Conservation (phyloP, 1,140 invertebrate genomes). For the Maconellicoccus hirsutus region DNA sequence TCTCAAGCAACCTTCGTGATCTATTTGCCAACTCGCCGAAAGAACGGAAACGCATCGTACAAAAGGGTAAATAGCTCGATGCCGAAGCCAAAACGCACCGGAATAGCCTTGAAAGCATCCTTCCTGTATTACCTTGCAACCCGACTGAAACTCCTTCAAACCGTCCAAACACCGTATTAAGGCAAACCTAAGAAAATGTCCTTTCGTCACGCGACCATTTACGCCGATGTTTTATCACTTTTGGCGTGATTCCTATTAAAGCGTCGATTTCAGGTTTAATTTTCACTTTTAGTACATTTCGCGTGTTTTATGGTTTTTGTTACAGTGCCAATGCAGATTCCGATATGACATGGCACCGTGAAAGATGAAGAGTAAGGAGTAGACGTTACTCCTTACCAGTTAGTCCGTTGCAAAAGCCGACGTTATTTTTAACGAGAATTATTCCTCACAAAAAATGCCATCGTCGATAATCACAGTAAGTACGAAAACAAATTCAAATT, state of each 20-base stretch:
- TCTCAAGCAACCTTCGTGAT: neutral
- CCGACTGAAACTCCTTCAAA: neutral
- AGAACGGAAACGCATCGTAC: neutral
- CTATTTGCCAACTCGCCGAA: neutral
- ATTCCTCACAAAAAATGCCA: neutral
- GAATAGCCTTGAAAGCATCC: constrained; percentile 17
- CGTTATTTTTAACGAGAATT: no score
- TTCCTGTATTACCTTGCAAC: constrained; percentile 11
- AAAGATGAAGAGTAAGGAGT: neutral
- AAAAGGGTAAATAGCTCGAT: neutral
- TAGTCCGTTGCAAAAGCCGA: no score
- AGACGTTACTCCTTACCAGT: constrained; percentile 4
- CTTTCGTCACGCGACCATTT: neutral
- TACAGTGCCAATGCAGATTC: neutral
- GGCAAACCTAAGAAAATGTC: neutral
- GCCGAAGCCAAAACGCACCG: neutral
- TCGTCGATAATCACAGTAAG: no score
- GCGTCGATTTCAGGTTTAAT: neutral
- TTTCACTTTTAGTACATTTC: no score
- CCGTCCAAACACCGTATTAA: neutral
- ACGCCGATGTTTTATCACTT: neutral
- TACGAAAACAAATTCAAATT: no score
- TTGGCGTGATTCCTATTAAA: neutral
- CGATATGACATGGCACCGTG: neutral
- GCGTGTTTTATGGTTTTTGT: no score